These are phyloP conservation scores for Psylliodes chrysocephalus DNA, from an alignment of 2,888 invertebrate genomes.

Conservation along the genomic window DNA sequence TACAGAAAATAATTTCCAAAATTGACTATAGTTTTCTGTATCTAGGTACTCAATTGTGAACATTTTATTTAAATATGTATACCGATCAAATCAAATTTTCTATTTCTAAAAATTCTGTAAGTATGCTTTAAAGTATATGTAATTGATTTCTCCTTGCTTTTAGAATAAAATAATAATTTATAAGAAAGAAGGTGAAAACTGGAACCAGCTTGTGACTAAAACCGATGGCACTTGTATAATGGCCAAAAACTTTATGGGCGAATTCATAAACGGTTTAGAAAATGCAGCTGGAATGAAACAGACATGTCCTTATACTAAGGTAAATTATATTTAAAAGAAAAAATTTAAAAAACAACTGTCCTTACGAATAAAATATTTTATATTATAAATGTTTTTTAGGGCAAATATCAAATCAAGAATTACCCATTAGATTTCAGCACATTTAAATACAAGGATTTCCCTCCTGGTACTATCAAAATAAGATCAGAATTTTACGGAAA, in stretches of 20 bases:
- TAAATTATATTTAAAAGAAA: constrained; percentile 33
- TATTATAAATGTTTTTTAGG: constrained; percentile 39
- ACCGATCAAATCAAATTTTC: too few species aligned
- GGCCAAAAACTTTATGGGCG: constrained; percentile 44
- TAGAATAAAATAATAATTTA: constrained; percentile 40
- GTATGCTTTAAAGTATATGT: too few species aligned
- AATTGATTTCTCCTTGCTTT: constrained; percentile 14
- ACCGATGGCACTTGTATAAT: constrained; percentile 43
- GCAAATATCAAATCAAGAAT: constrained; percentile 47
- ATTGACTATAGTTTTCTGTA: too few species aligned
- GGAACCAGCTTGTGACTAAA: constrained; percentile 41
- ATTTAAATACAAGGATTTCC: constrained; percentile 45
- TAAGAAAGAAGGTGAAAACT: constrained; percentile 41
- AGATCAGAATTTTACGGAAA: constrained; percentile 30
- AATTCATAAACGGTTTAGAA: constrained; percentile 46
- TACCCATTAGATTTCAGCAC: constrained; percentile 45
- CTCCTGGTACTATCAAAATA: constrained; percentile 43
- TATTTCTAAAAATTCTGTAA: too few species aligned
- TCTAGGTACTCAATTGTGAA: too few species aligned
- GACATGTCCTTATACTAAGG: constrained; percentile 47
- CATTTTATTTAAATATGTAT: too few species aligned
- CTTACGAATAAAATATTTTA: too few species aligned
- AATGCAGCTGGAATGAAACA: constrained; percentile 46
- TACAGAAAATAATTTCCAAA: too few species aligned
- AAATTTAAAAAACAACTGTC: too few species aligned